Base-by-base conservation (phyloP, 1,140 invertebrate genomes). In the Nasonia vitripennis region DNA sequence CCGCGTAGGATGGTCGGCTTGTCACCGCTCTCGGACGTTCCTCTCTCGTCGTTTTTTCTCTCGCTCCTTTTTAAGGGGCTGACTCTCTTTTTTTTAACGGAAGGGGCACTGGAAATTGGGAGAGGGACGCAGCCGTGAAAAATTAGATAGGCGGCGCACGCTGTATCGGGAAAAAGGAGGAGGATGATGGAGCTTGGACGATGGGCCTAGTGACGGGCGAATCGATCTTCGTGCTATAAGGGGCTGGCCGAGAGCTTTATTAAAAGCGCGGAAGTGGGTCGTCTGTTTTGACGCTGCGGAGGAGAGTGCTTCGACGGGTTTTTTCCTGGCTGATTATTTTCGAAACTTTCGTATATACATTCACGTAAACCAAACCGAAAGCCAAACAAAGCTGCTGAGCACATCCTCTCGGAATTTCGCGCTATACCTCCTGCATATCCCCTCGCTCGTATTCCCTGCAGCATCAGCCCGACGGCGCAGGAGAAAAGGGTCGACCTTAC, bases 401-500 rank as follows among this genome's bases (percentile, higher is more conserved):
- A 45, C 10, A 45, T 45, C 41, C 41, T 45, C 41, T 45, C 41
- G 41, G 41, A 45, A 45, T 45, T 45, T 45, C 41, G 7, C 41
- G 7, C 41, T 45, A 1, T 9, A 11, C 41, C 41, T 7, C 41
- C 41, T 45, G 41, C 41, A 45, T 45, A 45, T 17, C 55, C 17
- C 55, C 20, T 62, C 6, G 55, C 55, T 62, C 55, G 55, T 20
- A n/a, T 62, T 71, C 68, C 10, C 68, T 71, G 23, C 68, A 2
- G 23, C 20, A 12, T 67, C n/a, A 27, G 79, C 27, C 27, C n/a
- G 55, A n/a, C 2, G 51, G 37, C 31, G 37, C 34, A 37, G 34
- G 68, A 31, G 71, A 31, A 27, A 70, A 86, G 75, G 88, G 88
- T 74, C 87, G 89, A 90, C 87, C 87, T 87, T 88, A 88, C 88